Base-by-base conservation (phyloP, 2,113 vertebrate genomes). In the Sapayoa aenigma region DNA sequence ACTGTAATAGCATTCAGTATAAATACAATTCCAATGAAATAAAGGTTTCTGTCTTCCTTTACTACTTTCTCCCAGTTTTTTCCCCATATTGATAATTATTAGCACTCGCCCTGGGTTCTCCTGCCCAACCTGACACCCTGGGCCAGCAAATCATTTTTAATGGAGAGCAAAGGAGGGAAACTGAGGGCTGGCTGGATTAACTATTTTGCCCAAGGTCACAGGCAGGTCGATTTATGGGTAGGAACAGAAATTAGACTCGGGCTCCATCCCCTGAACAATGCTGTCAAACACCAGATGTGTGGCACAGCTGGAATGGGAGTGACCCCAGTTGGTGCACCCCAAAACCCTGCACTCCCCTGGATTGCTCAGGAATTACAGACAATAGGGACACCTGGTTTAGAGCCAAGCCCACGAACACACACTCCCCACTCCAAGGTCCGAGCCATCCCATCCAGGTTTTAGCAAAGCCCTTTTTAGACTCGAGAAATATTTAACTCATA, bases 101-200 rank as follows among this genome's bases (percentile, higher is more conserved):
- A 75, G 89, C 83, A 66, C 41, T 47, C 84, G 87, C 82, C 25
- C n/a, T 0, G 53, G 63, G 63, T 41, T 66, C 86, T 50, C 68
- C 8, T 9, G 46, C 55, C 10, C 3, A 63, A 46, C 46, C 85
- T 87, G 63, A 59, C 90, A 81, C 76, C 9, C 47, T 68, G 52
- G 17, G 85, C 46, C 87, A 88, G 69, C 92, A 96, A 94, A 96
- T 94, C 90, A 94, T 87, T 75, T 81, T 65, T 92, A 93, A 96
- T 86, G 83, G 92, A 71, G 78, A 86, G 67, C 53, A 67, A 71
- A 81, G 35, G 12, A 62, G 92, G 93, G 92, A 96, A 97, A 96
- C 96, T 97, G 94, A 96, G 96, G 96, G 79, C 79, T 59, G 44
- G 24, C 39, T 80, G 95, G 76, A 94, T 94, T 89, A 79, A 91